Conservation (phyloP, 30 jellyfish, hydroid and myxozoan genomes). For the Aurelia coerulea region DNA sequence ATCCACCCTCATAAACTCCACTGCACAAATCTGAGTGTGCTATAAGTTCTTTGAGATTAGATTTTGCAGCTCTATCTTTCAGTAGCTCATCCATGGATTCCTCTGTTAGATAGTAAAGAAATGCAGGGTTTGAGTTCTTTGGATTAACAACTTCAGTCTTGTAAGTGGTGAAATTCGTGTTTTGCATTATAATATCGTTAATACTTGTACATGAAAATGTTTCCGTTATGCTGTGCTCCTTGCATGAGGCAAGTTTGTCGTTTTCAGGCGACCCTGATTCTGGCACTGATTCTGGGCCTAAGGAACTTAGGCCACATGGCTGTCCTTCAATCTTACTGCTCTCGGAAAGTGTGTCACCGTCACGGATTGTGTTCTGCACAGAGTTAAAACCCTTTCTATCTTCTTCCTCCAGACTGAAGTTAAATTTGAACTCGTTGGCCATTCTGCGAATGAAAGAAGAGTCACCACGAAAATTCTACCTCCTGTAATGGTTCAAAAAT, state of each 20-base stretch:
- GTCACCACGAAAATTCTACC: no score
- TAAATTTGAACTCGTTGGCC: constrained; percentile 28
- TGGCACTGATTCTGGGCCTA: not conserved
- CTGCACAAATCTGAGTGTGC: constrained; percentile 76
- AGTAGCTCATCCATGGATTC: constrained; percentile 8
- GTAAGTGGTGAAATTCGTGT: no score
- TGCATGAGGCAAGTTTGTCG: not conserved
- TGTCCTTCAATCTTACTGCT: no score
- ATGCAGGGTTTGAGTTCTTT: not conserved
- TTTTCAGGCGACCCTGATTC: not conserved
- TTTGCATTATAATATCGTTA: no score
- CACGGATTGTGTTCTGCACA: not conserved
- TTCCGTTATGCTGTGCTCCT: not conserved
- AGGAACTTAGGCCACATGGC: no score
- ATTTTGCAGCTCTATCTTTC: not conserved
- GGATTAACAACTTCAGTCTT: not conserved
- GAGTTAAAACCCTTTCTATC: not conserved
- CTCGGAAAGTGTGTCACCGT: no score
- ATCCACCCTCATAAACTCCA: constrained; percentile 98
- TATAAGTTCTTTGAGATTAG: constrained; percentile 16
- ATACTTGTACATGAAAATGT: not conserved
- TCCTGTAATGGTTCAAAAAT: not conserved
- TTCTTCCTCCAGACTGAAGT: not conserved
- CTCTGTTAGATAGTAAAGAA: constrained; percentile 8
- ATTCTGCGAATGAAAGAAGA: not conserved